phyloP scores from a whole-genome alignment of 1,140 invertebrate species.

The Ptiloglossa arizonensis region DNA sequence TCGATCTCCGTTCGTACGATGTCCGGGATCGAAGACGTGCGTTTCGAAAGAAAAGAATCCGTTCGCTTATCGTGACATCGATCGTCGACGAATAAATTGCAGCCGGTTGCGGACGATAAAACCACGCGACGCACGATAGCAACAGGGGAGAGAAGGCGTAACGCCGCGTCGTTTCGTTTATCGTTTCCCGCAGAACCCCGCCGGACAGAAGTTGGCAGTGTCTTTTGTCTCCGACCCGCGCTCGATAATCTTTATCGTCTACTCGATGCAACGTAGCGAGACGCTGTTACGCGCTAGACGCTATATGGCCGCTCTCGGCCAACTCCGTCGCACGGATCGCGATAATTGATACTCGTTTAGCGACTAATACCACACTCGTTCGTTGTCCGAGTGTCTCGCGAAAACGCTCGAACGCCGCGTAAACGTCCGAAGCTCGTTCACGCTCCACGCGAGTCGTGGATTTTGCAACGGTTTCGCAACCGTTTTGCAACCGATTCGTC shows the following conservation, averaged over 20 bases:
- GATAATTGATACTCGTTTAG: slow-evolving; percentile 46
- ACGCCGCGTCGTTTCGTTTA: background rate
- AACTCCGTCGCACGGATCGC: background rate
- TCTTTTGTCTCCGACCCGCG: background rate
- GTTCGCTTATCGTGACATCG: too few relatives aligned
- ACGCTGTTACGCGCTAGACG: too few relatives aligned
- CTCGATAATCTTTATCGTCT: background rate
- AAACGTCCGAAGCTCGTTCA: background rate
- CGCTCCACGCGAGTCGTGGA: background rate
- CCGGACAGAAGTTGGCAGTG: slow-evolving; percentile 1
- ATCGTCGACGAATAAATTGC: too few relatives aligned
- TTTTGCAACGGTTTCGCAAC: slow-evolving; percentile 2
- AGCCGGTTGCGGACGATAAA: too few relatives aligned
- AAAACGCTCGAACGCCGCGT: background rate
- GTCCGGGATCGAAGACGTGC: too few relatives aligned
- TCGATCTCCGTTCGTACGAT: too few relatives aligned
- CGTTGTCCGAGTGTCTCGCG: slow-evolving; percentile 8
- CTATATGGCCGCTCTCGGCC: too few relatives aligned
- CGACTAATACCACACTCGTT: slow-evolving; percentile 29
- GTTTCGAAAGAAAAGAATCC: too few relatives aligned
- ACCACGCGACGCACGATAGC: background rate
- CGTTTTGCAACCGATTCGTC: background rate
- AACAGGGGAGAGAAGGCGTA: background rate
- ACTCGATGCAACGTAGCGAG: background rate
- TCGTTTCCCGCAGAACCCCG: background rate